Evolutionary conservation across 2,888 invertebrate genomes (phyloP), one percentile per base, ranked within the genome.

Genomic region (Troides oblongomaculatus): DNA sequence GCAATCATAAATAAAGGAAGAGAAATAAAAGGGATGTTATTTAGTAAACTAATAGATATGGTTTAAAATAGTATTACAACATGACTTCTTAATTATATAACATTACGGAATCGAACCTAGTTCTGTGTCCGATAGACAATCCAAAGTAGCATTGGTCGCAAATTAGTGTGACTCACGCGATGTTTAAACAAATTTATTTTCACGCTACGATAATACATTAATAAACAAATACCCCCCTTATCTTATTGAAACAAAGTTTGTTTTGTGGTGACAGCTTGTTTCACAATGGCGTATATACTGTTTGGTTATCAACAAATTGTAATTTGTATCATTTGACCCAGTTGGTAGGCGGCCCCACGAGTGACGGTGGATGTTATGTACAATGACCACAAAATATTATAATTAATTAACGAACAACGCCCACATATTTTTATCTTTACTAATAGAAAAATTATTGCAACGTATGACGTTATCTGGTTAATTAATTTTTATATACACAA

Each of bases 241-340:
- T 7, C 0, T 2, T 2, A 7, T 58, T 17, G 53, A 0, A 21
- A n/a, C 66, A 70, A 63, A 65, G 70, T 21, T 17, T 23, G 63
- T 21, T 66, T 63, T 66, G 17, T 53, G 2, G n/a, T 18, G n/a
- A 17, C 21, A 43, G 2, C 2, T 10, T 39, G 62, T 75, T 72
- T 58, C 17, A 74, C 36, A 74, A 66, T 74, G 18, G 72, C 36
- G 10, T 64, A 23, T 17, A 59, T 66, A 18, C 0, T 62, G 59
- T 63, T 67, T 71, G 74, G 67, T 72, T 75, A 76, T 78, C 72
- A 77, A 79, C 77, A 81, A 83, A 84, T 84, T 86, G 82, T 84
- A 86, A 84, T 85, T 87, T 79, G 86, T 86, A 81, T 73, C 79
- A 78, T 81, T 84, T 87, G 87, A 87, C 87, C 87, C 81, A 86